Evolutionary conservation across 2,113 vertebrate species (phyloP), one percentile per base, ranked within the genome.

Genomic region (Quiscalus mexicanus): DNA sequence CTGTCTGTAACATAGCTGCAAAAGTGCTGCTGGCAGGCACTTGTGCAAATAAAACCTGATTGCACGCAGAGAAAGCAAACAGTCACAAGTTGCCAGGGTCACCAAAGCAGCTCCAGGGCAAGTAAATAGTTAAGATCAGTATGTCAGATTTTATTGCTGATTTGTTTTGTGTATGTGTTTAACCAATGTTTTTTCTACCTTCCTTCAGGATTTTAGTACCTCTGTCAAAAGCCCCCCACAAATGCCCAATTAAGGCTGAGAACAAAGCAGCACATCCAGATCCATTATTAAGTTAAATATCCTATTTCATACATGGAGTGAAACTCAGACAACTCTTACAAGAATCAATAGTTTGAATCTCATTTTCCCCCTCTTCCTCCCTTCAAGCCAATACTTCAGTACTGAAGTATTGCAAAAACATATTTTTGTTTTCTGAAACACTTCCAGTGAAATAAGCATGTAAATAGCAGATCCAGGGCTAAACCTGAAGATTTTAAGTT

Each of bases 111-210:
- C 56, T 87, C 41, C 39, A 62, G 52, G 15, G 16, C 37, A 33
- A 65, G 62, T 41, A 58, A 56, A 58, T 10, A 71, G 12, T 42
- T 59, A 15, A 59, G 50, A 76, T 49, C 20, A 68, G 11, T 22
- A 50, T 3, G 22, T 12, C 1, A 2, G 21, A 39, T 30, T 74
- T 65, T 47, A 50, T 44, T 55, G 39, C 27, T 31, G 15, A 60
- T 64, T 64, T 67, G 11, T 22, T 75, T 56, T 35, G 28, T 35
- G 24, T 9, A 9, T 35, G 5, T 45, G 5, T 65, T 27, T 70
- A 21, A 2, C 35, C 37, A 8, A 27, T 7, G 1, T 2, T 4
- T 73, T 89, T 37, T 2, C 1, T 3, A 5, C 1, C 42, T 47
- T 45, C 20, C 30, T 22, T 21, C 3, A 4, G 39, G 11, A 55